phyloP scores from a whole-genome alignment of 2,888 invertebrate species.

The Microctonus aethiopoides region DNA sequence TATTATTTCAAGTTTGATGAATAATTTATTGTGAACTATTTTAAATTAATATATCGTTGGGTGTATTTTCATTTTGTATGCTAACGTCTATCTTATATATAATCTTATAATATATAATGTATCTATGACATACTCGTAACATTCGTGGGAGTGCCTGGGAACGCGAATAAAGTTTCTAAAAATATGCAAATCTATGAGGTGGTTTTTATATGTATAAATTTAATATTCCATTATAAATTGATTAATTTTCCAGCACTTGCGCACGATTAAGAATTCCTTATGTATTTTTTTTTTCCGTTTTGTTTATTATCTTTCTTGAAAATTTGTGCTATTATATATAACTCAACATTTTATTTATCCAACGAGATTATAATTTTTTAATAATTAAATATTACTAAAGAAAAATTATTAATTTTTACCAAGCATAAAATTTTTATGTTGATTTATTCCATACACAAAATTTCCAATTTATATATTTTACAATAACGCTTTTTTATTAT shows the following conservation, averaged over 20 bases:
- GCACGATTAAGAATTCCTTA: neutral
- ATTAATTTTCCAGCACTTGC: neutral
- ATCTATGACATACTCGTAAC: neutral
- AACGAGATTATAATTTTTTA: too few species aligned
- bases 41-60: neutral
- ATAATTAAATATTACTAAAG: neutral
- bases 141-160: neutral
- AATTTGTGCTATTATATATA: too few species aligned
- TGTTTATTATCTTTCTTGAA: neutral
- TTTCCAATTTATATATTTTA: neutral
- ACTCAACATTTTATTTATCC: neutral
- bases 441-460: neutral
- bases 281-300: neutral
- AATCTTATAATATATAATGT: neutral
- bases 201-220: neutral
- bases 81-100: neutral
- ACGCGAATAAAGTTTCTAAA: neutral
- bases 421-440: neutral
- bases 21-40: slow-evolving; percentile 1
- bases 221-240: neutral
- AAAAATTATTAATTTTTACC: neutral
- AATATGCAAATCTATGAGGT: neutral
- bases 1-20: neutral
- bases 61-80: neutral
- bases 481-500: neutral